Base-by-base conservation (phyloP, 2,888 invertebrate species). In the Ennomos erosarius region DNA sequence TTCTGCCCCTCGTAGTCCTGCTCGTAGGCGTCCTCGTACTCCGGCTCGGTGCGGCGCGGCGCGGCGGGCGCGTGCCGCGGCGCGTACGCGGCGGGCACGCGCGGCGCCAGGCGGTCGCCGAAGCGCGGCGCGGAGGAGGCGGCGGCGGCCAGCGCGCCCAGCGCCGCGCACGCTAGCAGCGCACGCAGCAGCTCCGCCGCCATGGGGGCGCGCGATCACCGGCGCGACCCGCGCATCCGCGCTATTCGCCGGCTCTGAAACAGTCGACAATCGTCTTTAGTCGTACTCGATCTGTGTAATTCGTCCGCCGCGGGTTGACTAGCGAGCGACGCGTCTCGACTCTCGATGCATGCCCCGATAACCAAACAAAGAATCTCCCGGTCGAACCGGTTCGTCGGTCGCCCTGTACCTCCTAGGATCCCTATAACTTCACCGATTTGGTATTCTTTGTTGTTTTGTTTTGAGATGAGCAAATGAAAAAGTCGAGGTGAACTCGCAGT, bases 341-440 rank as follows among this genome's bases (percentile, higher is more conserved):
- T 26, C 26, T 26, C 26, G 26, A 26, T 26, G 26, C 26, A 26
- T 26, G 78, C 69, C 65, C 76, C 76, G 79, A 84, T 82, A 78
- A 79, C 74, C 81, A 81, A 85, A 86, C 84, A 85, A 85, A 87
- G 84, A 83, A 81, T 85, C 78, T 77, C 78, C 76, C 79, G 67
- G 77, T 71, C 68, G 78, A 89, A 90, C 90, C 88, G 88, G 90
- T 90, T 88, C 75, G 68, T 67, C 78, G 75, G 79, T 79, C 78
- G 82, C 74, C 78, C 76, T 75, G 81, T 81, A 80, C 80, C 82
- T 84, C 70, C 81, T 85, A 84, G 85, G 84, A 81, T 81, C 79
- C 83, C 84, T 85, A n/a, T n/a, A 86, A 87, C 84, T 81, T 85
- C 78, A 81, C 79, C 79, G 82, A 86, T 87, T 88, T 82, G 68